A percentile compares a stretch with the other conserved stretches of the same genome.
Evolutionary conservation across 2,797 vertebrate species (phyloP).

Genomic region (Cheirogaleus major): DNA sequence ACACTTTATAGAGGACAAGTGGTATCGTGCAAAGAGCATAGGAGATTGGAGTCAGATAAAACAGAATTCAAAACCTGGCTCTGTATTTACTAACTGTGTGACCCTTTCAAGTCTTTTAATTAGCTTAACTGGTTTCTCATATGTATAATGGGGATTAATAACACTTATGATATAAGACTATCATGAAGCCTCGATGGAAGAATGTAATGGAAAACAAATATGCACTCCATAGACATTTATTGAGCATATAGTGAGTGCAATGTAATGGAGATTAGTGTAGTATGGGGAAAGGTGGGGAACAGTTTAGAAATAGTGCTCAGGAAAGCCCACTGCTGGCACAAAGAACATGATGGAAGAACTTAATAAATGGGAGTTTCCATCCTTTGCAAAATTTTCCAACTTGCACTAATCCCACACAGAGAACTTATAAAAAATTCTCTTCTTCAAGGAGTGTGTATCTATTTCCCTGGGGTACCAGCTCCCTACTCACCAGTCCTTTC

Average conservation of each 20-base stretch:
- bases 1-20: not conserved
- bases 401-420: not conserved
- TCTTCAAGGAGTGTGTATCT: not conserved
- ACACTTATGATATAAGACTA: not conserved
- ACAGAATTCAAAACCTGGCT: not conserved
- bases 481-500: not conserved
- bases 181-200: not conserved
- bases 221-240: not conserved
- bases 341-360: not conserved
- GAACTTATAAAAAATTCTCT: not conserved
- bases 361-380: constrained; percentile 5
- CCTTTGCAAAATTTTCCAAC: constrained; percentile 10
- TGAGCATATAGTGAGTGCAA: not conserved
- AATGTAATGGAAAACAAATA: not conserved
- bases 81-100: not conserved
- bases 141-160: not conserved
- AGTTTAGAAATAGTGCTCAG: constrained; percentile 15
- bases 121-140: not conserved
- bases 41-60: not conserved
- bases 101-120: not conserved
- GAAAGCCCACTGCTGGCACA: constrained; percentile 9
- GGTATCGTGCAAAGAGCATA: not conserved
- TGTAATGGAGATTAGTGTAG: not conserved
- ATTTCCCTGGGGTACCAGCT: not conserved
- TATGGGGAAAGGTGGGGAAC: not conserved